Evolutionary conservation across 2,113 vertebrate genomes (phyloP).

Genomic region (Notarius quadriscutis): DNA sequence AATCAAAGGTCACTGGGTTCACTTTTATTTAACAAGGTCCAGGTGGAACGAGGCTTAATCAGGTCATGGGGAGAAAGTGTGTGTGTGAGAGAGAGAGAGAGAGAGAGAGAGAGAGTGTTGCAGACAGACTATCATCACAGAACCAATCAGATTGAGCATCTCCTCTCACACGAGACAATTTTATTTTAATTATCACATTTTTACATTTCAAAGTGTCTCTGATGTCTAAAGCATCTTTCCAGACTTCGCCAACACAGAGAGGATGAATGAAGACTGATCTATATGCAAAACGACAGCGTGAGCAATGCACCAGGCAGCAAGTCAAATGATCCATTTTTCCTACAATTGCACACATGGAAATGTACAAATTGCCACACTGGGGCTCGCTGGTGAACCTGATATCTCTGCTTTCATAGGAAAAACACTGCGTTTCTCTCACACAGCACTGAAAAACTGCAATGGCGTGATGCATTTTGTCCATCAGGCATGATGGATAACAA

Average conservation of each 20-base stretch:
- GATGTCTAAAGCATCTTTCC: not conserved
- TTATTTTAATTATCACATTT: not conserved
- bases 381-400: not conserved
- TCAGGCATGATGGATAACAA: not conserved
- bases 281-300: not conserved
- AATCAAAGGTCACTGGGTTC: not conserved
- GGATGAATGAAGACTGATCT: not conserved
- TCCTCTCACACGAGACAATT: not conserved
- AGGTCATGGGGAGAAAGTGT: not conserved
- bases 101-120: not conserved
- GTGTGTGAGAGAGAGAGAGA: not conserved
- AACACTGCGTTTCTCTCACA: not conserved
- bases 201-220: not conserved
- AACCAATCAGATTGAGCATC: not conserved
- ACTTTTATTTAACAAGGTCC: not conserved
- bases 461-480: not conserved
- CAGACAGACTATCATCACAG: conserved; percentile 2
- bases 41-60: not conserved
- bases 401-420: not conserved
- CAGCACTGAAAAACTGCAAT: not conserved
- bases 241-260: not conserved
- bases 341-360: conserved; percentile 1
- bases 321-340: not conserved
- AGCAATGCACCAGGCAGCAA: not conserved
- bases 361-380: conserved; percentile 13